Evolutionary conservation across 2,888 invertebrate species (phyloP), one percentile per base, ranked within the genome.

Genomic region (Euphydryas editha): DNA sequence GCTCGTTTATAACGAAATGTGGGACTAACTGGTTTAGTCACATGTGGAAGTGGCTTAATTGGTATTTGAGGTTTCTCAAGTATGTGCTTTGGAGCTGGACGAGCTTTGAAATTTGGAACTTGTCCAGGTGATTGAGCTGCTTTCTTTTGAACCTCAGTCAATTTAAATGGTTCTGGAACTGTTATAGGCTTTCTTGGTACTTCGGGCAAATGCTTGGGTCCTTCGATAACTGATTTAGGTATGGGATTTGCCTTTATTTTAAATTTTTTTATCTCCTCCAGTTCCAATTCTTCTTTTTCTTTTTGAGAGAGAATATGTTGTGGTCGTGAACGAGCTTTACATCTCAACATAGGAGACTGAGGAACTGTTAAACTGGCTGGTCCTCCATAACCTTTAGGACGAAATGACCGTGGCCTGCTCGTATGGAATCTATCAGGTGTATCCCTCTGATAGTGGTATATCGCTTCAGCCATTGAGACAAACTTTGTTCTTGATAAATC

Each of bases 231-330:
- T 68, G 93, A 94, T 72, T 92, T 92, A 60, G 94, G 95, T 57
- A 96, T 84, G 2, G 95, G 95, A 64, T 94, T 90, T 0, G 96
- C 95, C 82, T 95, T 95, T 36, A 96, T 94, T 82, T 94, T 94
- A 78, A 93, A 94, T 87, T 94, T 95, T 77, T 93, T 94, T 11
- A 95, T 92, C 81, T 96, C 95, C 78, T 95, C 94, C 0, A 94
- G 69, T 79, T 95, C 95, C 73, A 93, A 76, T 69, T 93, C 87
- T 78, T 96, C 96, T 58, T 90, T 87, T 73, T 96, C 94, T 71
- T 94, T 93, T 61, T 93, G 93, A 15, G 94, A 94, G 17, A 94
- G 72, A n/a, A 92, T 84, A 59, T 91, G 88, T 0, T 88, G 79
- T 0, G 94, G 90, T 42, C 96, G 88, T 0, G 86, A 81, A 39